Evolutionary conservation across 2,888 invertebrate genomes (phyloP).

Genomic region (Empis livida): DNA sequence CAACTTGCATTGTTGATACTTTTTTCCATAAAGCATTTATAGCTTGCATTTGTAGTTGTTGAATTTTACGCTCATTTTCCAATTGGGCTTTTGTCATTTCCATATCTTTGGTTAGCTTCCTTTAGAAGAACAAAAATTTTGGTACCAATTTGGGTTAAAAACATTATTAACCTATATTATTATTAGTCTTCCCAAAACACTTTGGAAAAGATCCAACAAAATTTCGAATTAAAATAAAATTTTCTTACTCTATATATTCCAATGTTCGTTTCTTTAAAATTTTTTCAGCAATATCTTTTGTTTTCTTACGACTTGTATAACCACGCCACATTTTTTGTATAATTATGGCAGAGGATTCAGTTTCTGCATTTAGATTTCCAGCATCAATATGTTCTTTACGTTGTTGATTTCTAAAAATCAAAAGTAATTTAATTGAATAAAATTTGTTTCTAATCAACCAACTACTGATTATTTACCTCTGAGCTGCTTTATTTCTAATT

Average conservation of each 20-base stretch:
- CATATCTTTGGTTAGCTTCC: constrained; percentile 72
- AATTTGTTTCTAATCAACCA: neutral
- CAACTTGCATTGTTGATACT: constrained; percentile 50
- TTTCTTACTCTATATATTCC: constrained; percentile 67
- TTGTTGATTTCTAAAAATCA: constrained; percentile 17
- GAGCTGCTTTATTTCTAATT: constrained; percentile 48
- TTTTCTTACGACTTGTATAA: constrained; percentile 57
- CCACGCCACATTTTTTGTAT: constrained; percentile 84
- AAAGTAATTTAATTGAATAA: neutral
- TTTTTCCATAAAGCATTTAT: constrained; percentile 84
- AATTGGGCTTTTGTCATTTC: constrained; percentile 71
- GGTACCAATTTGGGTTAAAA: too few relatives aligned
- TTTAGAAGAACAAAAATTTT: too few relatives aligned
- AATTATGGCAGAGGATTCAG: constrained; percentile 52
- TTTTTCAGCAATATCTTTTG: constrained; percentile 43
- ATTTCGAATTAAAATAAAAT: neutral
- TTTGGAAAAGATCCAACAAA: too few relatives aligned
- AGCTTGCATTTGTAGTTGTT: constrained; percentile 80
- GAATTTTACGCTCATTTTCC: constrained; percentile 73
- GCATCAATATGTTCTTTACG: constrained; percentile 23
- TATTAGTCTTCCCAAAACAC: too few relatives aligned
- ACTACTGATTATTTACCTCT: constrained; percentile 27
- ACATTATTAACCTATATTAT: too few relatives aligned
- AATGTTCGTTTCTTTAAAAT: constrained; percentile 65
- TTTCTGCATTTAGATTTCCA: constrained; percentile 20